Evolutionary conservation across 1,140 invertebrate genomes (phyloP).

Genomic region (Apis cerana): DNA sequence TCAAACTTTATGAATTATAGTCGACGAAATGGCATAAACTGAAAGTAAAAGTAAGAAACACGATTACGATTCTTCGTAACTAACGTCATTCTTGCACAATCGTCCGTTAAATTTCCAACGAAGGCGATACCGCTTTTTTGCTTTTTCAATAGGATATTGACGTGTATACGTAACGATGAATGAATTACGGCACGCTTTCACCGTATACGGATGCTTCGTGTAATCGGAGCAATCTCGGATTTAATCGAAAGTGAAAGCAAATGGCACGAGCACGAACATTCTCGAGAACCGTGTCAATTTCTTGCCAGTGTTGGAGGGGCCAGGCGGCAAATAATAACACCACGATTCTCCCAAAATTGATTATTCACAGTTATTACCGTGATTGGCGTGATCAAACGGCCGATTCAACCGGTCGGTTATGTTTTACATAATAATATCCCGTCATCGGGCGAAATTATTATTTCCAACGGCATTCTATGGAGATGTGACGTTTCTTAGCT

Average conservation of each 20-base stretch:
- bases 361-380: conserved; percentile 9
- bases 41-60: too few relatives aligned
- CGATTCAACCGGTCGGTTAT: neutral
- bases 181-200: neutral
- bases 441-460: conserved; percentile 52
- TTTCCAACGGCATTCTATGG: conserved; percentile 47
- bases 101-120: too few relatives aligned
- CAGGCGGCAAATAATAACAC: conserved; percentile 24
- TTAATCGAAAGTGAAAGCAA: conserved; percentile 15
- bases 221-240: neutral
- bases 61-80: too few relatives aligned
- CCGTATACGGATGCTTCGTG: neutral
- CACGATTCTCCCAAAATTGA: neutral
- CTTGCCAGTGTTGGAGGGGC: neutral
- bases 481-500: conserved; percentile 27
- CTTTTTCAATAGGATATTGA: too few relatives aligned
- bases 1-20: too few relatives aligned
- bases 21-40: too few relatives aligned
- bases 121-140: neutral
- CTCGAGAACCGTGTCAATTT: neutral
- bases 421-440: conserved; percentile 43
- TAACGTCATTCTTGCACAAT: too few relatives aligned
- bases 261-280: neutral
- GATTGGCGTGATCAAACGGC: conserved; percentile 31
- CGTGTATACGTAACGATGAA: neutral